phyloP scores from a whole-genome alignment of 2,888 invertebrate species.

The Zele albiditarsus region DNA sequence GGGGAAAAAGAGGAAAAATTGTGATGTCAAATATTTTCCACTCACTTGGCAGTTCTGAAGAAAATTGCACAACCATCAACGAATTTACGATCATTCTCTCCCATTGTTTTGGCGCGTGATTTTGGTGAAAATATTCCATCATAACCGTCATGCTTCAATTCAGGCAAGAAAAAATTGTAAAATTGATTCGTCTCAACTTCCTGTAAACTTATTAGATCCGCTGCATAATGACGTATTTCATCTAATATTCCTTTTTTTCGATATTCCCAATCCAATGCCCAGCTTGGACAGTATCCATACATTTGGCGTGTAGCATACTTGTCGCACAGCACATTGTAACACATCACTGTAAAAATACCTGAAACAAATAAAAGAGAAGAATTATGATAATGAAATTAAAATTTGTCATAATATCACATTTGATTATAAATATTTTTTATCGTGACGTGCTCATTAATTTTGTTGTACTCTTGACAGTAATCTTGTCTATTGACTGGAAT shows the following conservation, averaged over 20 bases:
- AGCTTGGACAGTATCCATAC: constrained; percentile 99
- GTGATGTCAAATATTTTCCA: constrained; percentile 51
- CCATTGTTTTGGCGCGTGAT: constrained; percentile 98
- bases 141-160: constrained; percentile 92
- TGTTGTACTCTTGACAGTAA: too few relatives aligned
- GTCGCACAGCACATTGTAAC: constrained; percentile 99
- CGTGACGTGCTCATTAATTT: too few relatives aligned
- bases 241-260: constrained; percentile 97
- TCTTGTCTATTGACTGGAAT: too few relatives aligned
- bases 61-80: constrained; percentile 99
- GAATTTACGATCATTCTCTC: constrained; percentile 95
- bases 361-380: constrained; percentile 63
- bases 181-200: constrained; percentile 99
- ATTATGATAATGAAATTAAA: background rate
- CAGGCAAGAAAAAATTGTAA: constrained; percentile 96
- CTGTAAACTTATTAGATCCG: constrained; percentile 97
- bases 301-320: constrained; percentile 98
- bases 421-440: too few relatives aligned
- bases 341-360: constrained; percentile 99
- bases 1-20: background rate
- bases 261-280: constrained; percentile 99
- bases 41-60: constrained; percentile 93
- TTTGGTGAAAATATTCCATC: constrained; percentile 98
- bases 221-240: constrained; percentile 96
- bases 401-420: background rate